Evolutionary conservation across 2,797 vertebrate genomes (phyloP), one percentile per base, ranked within the genome.

Genomic region (Crenuchus spilurus): DNA sequence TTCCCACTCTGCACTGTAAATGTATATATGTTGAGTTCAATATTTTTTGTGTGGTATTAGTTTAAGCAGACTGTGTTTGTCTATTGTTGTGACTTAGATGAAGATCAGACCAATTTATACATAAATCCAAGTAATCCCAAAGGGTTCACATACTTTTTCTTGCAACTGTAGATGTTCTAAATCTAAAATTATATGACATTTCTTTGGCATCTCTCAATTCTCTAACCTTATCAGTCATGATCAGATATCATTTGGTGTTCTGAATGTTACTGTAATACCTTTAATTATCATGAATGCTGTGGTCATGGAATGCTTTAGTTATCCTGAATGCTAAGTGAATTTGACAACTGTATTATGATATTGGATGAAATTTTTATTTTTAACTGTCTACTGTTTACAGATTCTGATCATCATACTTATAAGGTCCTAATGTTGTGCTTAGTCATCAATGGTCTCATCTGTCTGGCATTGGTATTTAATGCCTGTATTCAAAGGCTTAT

Each of bases 401-500:
- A 13, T 0, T 2, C 2, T 11, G 0, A n/a, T 63, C 11, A 18
- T 4, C 4, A 13, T 13, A 26, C 20, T 64, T 10, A 28, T 73
- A 26, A 24, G 2, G 22, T 57, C 7, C 10, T 72, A 18, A 14
- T 18, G 57, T 79, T 51, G 76, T 84, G 60, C 44, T 81, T 82
- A 33, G n/a, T 10, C 68, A 26, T 87, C 20, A 20, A 82, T 14
- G 66, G 64, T 24, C 11, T 87, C 41, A 4, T 18, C 60, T 46
- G 85, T 63, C 11, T 90, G 30, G 1, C 83, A 30, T 33, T 84
- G 44, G 8, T 86, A 6, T 41, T 46, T 20, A 22, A 60, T 33
- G 11, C 1, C 3, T 85, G 64, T 6, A 58, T 70, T 4, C 84
- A 70, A 62, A 75, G 7, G 0, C 24, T 20, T 2, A 81, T 10